Conservation (phyloP, 2,888 invertebrate genomes). For the Papilio demoleus region DNA sequence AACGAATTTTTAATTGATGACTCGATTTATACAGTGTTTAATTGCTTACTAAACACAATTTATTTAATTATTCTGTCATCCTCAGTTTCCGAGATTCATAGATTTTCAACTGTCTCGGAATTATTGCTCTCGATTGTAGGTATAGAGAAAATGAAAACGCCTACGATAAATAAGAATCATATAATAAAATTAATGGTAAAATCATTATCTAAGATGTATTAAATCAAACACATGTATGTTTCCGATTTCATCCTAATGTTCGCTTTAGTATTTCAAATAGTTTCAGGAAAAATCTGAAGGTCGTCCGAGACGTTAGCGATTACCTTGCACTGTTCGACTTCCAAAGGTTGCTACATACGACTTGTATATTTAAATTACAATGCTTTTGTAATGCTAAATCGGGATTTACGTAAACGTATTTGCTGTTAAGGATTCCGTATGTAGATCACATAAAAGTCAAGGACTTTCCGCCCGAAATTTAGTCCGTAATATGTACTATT, state of each 20-base stretch:
- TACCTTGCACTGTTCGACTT: constrained; percentile 70
- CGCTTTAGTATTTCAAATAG: constrained; percentile 51
- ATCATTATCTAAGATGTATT: not conserved
- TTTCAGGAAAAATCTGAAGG: constrained; percentile 68
- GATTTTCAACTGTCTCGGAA: no score
- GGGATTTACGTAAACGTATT: constrained; percentile 49
- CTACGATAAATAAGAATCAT: no score
- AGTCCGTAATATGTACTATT: not conserved
- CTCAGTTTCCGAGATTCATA: no score
- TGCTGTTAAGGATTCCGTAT: constrained; percentile 41
- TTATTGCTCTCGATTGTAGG: no score
- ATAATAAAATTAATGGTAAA: no score
- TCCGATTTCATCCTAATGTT: constrained; percentile 19
- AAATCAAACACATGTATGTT: not conserved
- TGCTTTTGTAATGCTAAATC: constrained; percentile 63
- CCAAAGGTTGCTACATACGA: constrained; percentile 64
- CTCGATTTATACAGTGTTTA: no score
- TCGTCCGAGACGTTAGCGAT: constrained; percentile 62
- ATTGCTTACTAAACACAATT: no score
- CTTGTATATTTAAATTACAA: constrained; percentile 69
- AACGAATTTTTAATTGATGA: not conserved
- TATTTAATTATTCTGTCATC: no score
- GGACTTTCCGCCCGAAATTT: constrained; percentile 25
- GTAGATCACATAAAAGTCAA: constrained; percentile 38
- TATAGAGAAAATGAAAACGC: no score